These are phyloP conservation scores for Caracal caracal DNA, from an alignment of 2,113 vertebrate species.

Conservation along the genomic window DNA sequence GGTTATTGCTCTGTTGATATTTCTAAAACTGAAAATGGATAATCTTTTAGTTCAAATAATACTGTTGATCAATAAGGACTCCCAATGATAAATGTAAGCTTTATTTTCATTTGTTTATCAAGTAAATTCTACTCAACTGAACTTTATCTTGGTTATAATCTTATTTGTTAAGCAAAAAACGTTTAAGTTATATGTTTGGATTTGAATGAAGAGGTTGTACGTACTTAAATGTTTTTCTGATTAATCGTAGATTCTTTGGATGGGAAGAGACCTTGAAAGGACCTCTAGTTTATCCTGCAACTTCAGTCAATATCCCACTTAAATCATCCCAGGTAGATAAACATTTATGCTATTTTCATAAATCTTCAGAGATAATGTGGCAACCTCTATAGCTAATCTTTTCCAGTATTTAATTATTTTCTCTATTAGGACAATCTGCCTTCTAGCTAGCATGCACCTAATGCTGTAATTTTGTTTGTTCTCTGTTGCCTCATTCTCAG, in stretches of 20 bases:
- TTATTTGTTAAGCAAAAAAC: constrained; percentile 40
- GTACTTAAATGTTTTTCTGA: constrained; percentile 65
- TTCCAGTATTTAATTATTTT: constrained; percentile 50
- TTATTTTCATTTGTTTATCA: constrained; percentile 50
- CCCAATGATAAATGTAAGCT: constrained; percentile 12
- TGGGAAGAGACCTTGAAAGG: constrained; percentile 70
- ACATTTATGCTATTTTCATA: constrained; percentile 51
- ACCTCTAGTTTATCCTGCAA: constrained; percentile 60
- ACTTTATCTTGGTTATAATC: constrained; percentile 52
- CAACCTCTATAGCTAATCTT: constrained; percentile 9
- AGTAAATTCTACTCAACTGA: background rate
- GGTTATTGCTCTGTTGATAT: background rate
- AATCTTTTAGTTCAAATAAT: constrained; percentile 51
- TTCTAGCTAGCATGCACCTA: constrained; percentile 9
- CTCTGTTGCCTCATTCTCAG: background rate
- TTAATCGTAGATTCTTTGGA: constrained; percentile 72
- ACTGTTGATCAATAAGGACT: background rate
- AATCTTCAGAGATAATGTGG: constrained; percentile 24
- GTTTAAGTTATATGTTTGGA: constrained; percentile 42
- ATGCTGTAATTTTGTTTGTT: constrained; percentile 22
- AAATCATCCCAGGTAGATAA: constrained; percentile 68
- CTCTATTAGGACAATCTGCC: background rate
- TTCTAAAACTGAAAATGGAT: constrained; percentile 50
- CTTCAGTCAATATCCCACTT: constrained; percentile 69
- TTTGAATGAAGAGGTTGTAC: constrained; percentile 39